Evolutionary conservation across 64 coral and sea anemone genomes (phyloP).

Genomic region (Montipora capricornis): DNA sequence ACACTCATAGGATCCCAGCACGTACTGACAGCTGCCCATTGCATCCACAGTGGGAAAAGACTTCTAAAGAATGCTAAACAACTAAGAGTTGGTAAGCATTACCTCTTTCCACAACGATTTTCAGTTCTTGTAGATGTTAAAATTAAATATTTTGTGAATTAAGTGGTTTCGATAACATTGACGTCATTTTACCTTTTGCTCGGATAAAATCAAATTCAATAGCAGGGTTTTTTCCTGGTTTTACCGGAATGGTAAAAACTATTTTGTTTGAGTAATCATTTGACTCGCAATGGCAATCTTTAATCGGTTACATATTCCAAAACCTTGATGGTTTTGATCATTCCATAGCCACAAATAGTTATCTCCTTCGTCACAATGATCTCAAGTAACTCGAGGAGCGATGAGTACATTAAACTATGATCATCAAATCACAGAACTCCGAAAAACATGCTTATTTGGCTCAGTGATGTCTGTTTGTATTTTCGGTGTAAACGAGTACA

Average conservation of each 20-base stretch:
- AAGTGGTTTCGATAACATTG: background rate
- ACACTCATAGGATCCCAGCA: slow-evolving; percentile 66
- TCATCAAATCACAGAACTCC: background rate
- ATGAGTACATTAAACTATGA: background rate
- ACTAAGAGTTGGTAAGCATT: slow-evolving; percentile 55
- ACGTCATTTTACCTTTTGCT: background rate
- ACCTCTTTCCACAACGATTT: background rate
- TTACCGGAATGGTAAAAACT: too few species aligned
- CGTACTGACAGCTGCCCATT: slow-evolving; percentile 76
- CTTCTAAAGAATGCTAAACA: slow-evolving; percentile 48
- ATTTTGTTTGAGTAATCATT: background rate
- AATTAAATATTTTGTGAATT: background rate
- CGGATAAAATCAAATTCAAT: background rate
- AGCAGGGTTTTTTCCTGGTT: too few species aligned
- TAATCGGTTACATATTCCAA: background rate
- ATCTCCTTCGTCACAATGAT: background rate
- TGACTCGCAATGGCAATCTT: too few species aligned
- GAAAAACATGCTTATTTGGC: background rate
- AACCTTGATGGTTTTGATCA: background rate
- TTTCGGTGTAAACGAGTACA: background rate
- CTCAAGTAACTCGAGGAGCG: background rate
- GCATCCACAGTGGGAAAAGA: slow-evolving; percentile 68
- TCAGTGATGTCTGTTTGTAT: slow-evolving; percentile 28
- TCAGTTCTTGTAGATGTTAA: background rate
- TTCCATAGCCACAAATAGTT: background rate